Base-by-base conservation (phyloP, 1,140 invertebrate species). In the Aphaenogaster ashmeadi region DNA sequence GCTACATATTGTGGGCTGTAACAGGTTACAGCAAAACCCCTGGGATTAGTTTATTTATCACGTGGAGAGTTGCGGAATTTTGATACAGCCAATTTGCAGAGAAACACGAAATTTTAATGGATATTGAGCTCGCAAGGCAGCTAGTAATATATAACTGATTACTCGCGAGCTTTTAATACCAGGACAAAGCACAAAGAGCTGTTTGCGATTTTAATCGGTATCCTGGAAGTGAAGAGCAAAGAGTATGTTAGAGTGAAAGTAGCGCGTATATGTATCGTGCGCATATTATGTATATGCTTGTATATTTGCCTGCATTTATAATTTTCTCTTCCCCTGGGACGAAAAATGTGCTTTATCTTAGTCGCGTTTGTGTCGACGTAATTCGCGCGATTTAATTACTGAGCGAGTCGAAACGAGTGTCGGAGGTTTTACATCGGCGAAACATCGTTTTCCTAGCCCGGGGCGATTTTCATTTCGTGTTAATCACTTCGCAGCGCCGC, bases 331-430 rank as follows among this genome's bases (percentile, higher is more conserved):
- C 27, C 8, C 21, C n/a, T 41, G 47, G 15, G n/a, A 80, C 52
- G 41, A 81, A 81, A 47, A 75, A 78, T 56, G 38, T 66, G 50
- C 56, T 88, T 84, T 84, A 50, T 44, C 71, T 85, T 69, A 67
- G 36, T 5, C 21, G 54, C 38, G 64, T 44, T 74, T 84, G 47
- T 21, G 50, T 54, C 33, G 50, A 52, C 21, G 71, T 58, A 75
- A 86, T 86, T 69, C 33, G 50, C 47, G 27, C 84, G 56, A 80
- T 87, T 83, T 89, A 89, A 90, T 90, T 87, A 89, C 79, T n/a
- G 60, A 27, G 62, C 9, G n/a, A 13, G 56, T 71, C 38, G 27
- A 67, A 72, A 54, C 54, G 84, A 54, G 69, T 60, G 41, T 54
- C 80, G 80, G 69, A 75, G 41, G 54, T 84, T 84, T 75, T 75